Evolutionary conservation across 2,113 vertebrate genomes (phyloP), one percentile per base, ranked within the genome.

Genomic region (Otis tarda): DNA sequence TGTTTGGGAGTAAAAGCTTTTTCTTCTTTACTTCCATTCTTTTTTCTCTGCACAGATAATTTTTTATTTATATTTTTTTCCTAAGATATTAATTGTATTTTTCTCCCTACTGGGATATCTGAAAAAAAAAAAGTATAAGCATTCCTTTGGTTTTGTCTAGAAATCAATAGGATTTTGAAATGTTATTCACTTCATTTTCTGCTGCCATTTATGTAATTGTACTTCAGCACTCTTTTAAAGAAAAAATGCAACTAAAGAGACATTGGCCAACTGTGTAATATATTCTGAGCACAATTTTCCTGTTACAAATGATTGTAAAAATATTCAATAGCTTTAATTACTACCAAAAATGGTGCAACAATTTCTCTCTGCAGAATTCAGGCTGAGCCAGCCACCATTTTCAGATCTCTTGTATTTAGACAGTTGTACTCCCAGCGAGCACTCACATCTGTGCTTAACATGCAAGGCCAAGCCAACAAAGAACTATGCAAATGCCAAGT

Each of bases 301-400:
- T 31, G 14, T 78, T 61, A 64, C 35, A 79, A 84, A 90, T 89
- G 92, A 56, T 84, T 76, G 39, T 50, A 33, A 75, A 94, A 93
- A 81, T 61, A 57, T 61, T 70, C 45, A 82, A 76, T 82, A 61
- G 61, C 31, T 93, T 89, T 89, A 96, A 96, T 96, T 92, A 60
- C 69, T 65, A 73, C 53, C 9, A 53, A 84, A 95, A 93, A 89
- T 82, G 49, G 37, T 56, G 69, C 12, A 78, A 73, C 50, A 65
- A 41, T 89, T 90, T 92, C 15, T 67, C 45, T 81, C 61, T 57
- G 17, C 15, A 84, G 61, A 92, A 89, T 87, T 87, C 80, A 93
- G 57, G n/a, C 83, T 81, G 18, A 43, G 49, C 68, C 65, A 94
- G 69, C 43, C 73, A 69, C 57, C 31, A 55, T 96, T 92, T 96